Evolutionary conservation across 1,140 invertebrate genomes (phyloP).

Genomic region (Orussus abietinus): DNA sequence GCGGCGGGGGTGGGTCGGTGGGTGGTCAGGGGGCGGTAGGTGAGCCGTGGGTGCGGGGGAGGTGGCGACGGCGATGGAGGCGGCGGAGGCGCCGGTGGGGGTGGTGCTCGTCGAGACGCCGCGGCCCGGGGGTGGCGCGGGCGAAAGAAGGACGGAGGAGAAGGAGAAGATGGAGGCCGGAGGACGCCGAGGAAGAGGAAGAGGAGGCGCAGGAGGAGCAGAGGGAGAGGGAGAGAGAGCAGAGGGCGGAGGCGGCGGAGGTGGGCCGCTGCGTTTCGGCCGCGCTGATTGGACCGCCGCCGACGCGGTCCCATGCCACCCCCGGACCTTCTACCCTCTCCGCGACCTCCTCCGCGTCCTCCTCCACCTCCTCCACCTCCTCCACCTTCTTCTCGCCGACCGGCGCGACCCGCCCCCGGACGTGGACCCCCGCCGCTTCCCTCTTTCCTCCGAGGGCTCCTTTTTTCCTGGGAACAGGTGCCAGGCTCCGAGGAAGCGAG

Average conservation of each 20-base stretch:
- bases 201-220: constrained; percentile 21
- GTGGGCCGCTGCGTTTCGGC: constrained; percentile 38
- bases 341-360: constrained; percentile 18
- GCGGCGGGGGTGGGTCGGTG: constrained; percentile 18
- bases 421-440: constrained; percentile 17
- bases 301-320: constrained; percentile 19
- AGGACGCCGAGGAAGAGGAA: constrained; percentile 15
- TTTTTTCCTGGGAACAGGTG: no score
- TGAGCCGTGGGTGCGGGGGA: constrained; percentile 25
- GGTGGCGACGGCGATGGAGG: constrained; percentile 16
- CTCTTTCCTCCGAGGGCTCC: constrained; percentile 21
- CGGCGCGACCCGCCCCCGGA: constrained; percentile 9
- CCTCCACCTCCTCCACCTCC: constrained; percentile 20
- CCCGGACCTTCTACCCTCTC: constrained; percentile 27
- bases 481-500: no score
- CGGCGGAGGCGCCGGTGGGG: constrained; percentile 7
- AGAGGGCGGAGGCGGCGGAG: constrained; percentile 14
- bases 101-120: constrained; percentile 10
- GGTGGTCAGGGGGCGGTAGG: constrained; percentile 13
- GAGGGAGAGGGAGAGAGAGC: constrained; percentile 5
- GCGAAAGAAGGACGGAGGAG: constrained; percentile 21
- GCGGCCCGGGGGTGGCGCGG: constrained; percentile 13
- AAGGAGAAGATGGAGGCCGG: constrained; percentile 28
- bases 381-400: constrained; percentile 3
- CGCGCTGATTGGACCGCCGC: constrained; percentile 51